Evolutionary conservation across 2,888 invertebrate species (phyloP).

Genomic region (Drosophila paramelanica): DNA sequence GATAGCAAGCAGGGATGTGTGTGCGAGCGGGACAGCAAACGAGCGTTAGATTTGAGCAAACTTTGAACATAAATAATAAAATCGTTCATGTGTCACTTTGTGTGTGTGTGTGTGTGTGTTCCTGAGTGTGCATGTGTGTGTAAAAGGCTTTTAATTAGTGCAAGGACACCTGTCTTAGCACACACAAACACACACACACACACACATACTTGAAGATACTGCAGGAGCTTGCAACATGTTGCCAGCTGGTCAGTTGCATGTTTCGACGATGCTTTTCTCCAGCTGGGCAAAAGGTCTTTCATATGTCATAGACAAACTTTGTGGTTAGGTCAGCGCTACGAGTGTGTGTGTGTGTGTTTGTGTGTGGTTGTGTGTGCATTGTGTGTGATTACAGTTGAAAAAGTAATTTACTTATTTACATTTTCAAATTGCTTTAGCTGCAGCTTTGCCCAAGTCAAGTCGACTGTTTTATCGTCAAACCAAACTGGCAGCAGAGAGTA

Average conservation of each 20-base stretch:
- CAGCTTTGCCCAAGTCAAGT: constrained; percentile 13
- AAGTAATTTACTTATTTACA: constrained; percentile 70
- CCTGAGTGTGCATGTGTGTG: constrained; percentile 9
- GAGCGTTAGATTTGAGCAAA: constrained; percentile 22
- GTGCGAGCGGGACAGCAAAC: constrained; percentile 6
- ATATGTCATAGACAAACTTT: constrained; percentile 51
- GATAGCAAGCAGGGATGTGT: background rate
- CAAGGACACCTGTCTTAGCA: constrained; percentile 62
- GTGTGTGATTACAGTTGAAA: constrained; percentile 37
- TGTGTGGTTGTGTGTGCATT: constrained; percentile 5
- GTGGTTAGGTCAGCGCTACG: constrained; percentile 4
- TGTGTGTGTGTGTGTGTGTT: constrained; percentile 1
- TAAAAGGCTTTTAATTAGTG: constrained; percentile 69
- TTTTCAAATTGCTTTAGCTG: constrained; percentile 60
- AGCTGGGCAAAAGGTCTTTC: constrained; percentile 7
- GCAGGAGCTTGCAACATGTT: constrained; percentile 46
- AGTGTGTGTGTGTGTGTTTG: constrained; percentile 22
- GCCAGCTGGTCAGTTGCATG: constrained; percentile 23
- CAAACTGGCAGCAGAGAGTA: no score
- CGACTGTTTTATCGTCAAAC: background rate
- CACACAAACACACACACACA: constrained; percentile 7
- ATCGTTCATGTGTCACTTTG: constrained; percentile 16
- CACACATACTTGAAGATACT: constrained; percentile 20
- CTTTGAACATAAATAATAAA: constrained; percentile 66
- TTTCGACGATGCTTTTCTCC: background rate